A percentile compares a stretch with the other conserved stretches of the same genome.
Conservation (phyloP, 2,113 vertebrate genomes). For the Pithys albifrons region DNA sequence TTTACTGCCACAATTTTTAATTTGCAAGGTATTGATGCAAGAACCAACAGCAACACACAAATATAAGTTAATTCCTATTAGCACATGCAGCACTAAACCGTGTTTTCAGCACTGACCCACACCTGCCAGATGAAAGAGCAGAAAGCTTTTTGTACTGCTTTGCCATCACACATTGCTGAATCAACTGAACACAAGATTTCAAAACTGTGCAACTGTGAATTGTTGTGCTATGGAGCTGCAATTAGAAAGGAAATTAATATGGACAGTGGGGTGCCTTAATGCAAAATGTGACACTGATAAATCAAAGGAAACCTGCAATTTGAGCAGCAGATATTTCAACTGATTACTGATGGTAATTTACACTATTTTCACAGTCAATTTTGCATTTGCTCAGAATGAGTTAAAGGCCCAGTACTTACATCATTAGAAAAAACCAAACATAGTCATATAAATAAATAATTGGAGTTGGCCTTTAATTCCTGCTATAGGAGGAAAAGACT, state of each 20-base stretch:
- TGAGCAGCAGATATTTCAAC: conserved; percentile 69
- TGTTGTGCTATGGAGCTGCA: conserved; percentile 61
- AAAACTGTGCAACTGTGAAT: conserved; percentile 56
- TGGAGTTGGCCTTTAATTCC: neutral
- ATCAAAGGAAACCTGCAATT: conserved; percentile 76
- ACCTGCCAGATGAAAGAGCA: neutral
- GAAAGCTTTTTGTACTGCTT: neutral
- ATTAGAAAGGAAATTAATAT: conserved; percentile 79
- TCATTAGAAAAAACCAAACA: neutral
- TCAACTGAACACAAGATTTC: conserved; percentile 67
- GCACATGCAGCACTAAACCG: neutral
- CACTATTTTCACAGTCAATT: conserved; percentile 29
- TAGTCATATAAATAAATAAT: neutral
- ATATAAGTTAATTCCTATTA: neutral
- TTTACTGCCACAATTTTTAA: neutral
- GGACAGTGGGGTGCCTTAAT: conserved; percentile 65
- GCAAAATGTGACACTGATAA: conserved; percentile 76
- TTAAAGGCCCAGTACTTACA: conserved; percentile 16
- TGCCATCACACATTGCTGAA: conserved; percentile 54
- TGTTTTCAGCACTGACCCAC: neutral
- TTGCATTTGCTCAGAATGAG: conserved; percentile 46
- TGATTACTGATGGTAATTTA: conserved; percentile 65
- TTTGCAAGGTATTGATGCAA: neutral
- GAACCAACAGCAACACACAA: neutral
- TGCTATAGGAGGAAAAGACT: neutral